Base-by-base conservation (phyloP, 2,113 vertebrate genomes). In the Odocoileus virginianus region DNA sequence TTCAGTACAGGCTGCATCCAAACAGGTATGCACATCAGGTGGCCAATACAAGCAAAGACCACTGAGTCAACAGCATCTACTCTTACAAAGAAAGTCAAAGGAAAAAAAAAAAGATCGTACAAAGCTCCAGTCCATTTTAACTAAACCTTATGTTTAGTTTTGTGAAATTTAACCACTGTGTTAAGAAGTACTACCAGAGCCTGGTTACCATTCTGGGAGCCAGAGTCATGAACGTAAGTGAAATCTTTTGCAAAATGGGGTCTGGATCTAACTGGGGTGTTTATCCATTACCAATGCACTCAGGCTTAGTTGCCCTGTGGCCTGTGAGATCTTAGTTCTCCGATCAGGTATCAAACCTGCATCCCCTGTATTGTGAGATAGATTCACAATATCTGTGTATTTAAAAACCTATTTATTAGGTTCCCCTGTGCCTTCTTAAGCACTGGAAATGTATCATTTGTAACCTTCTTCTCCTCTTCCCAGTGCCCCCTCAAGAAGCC, bases 291-390 rank as follows among this genome's bases (percentile, higher is more conserved):
- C 71, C 21, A 76, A 7, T 7, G 36, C 71, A 27, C 36, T 36
- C 6, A 1, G 36, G 21, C n/a, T 43, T 43, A 14, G 23, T 14
- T 23, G 36, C 21, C n/a, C 71, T 27, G 36, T 2, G 0, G 21
- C 12, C 21, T 76, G 71, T 76, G 71, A 76, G 36, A 27, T 76
- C 21, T 76, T 43, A 43, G 71, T 43, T 43, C 71, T 43, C 36
- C 6, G 3, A 43, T 6, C 71, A 43, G 71, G 23, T 43, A 76
- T 27, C 71, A 76, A 27, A 76, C 23, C 71, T 76, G 36, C 1
- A 1, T 27, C 1, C 71, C 71, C 71, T 43, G 12, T 76, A 76
- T 14, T 76, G 12, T 19, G 7, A 43, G 36, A 43, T 2, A 27
- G 71, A 74, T 40, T 76, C 71, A 43, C 25, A 43, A 76, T 43